phyloP scores from a whole-genome alignment of 2,888 invertebrate genomes.

The Thymelicus sylvestris region DNA sequence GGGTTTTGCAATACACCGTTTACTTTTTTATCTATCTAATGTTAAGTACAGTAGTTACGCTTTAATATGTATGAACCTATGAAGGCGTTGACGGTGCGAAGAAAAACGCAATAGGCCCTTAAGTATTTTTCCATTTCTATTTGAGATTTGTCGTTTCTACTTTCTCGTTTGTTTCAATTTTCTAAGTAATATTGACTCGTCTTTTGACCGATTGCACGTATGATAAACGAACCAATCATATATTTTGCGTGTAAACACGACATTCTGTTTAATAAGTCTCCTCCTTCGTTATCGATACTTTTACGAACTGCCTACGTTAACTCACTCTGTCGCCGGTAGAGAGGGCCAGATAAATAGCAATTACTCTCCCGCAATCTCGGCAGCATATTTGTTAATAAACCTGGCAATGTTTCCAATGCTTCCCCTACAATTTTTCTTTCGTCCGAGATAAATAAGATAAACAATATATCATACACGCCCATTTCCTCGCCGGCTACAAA shows the following conservation, averaged over 20 bases:
- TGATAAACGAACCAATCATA: background rate
- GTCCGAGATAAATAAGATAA: constrained; percentile 80
- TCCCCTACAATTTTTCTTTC: constrained; percentile 71
- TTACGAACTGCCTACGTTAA: constrained; percentile 18
- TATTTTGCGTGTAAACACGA: background rate
- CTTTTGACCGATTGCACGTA: background rate
- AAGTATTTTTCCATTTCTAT: no score
- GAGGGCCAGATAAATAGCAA: constrained; percentile 53
- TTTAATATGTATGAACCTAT: background rate
- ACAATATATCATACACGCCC: constrained; percentile 79
- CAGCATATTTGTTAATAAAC: constrained; percentile 73
- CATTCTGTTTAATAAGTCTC: background rate
- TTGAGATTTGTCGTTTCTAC: background rate
- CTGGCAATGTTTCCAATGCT: constrained; percentile 61
- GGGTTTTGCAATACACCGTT: background rate
- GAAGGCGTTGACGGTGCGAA: background rate
- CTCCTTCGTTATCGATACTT: constrained; percentile 10
- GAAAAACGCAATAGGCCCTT: background rate
- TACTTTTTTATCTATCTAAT: constrained; percentile 1
- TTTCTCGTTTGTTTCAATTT: background rate
- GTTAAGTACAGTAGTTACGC: background rate
- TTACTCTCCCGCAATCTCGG: constrained; percentile 60
- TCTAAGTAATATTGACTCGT: background rate
- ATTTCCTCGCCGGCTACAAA: constrained; percentile 77
- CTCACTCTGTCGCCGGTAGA: constrained; percentile 14